Percentiles rank a stretch among this genome's conserved stretches.
phyloP scores from a whole-genome alignment of 2,113 vertebrate genomes.

The Tragelaphus strepsiceros region DNA sequence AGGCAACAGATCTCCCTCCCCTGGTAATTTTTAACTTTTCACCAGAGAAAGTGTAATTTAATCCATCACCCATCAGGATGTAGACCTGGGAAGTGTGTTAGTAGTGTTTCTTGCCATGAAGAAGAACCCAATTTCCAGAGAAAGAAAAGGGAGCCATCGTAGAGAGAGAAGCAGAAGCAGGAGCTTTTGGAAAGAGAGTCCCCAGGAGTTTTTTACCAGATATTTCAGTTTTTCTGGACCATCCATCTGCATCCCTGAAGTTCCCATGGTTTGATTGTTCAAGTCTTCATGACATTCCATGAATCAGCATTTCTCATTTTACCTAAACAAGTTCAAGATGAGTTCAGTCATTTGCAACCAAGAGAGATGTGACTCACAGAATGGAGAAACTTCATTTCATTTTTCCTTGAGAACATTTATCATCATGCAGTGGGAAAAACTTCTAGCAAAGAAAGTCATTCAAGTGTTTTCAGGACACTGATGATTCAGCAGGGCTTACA shows the following conservation, averaged over 20 bases:
- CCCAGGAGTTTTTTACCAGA: too few species aligned
- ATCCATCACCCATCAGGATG: not conserved
- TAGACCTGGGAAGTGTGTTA: not conserved
- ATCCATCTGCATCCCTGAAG: not conserved
- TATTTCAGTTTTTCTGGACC: not conserved
- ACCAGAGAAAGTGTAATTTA: not conserved
- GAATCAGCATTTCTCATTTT: not conserved
- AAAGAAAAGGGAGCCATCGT: not conserved
- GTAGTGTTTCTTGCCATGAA: not conserved
- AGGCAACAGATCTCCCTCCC: not conserved
- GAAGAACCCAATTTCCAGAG: not conserved
- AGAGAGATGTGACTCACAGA: not conserved
- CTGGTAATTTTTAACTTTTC: not conserved
- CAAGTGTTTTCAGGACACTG: not conserved
- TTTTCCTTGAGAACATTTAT: constrained; percentile 34
- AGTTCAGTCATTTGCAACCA: not conserved
- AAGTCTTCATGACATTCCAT: not conserved
- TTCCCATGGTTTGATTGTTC: not conserved
- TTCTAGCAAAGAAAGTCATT: not conserved
- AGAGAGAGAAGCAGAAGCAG: not conserved
- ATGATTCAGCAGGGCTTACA: not conserved
- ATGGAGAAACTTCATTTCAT: not conserved
- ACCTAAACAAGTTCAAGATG: not conserved
- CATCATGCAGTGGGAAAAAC: not conserved
- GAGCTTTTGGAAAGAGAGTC: not conserved